These are phyloP conservation scores for Leptocoma aspasia DNA, from an alignment of 2,113 vertebrate species.

Conservation along the genomic window DNA sequence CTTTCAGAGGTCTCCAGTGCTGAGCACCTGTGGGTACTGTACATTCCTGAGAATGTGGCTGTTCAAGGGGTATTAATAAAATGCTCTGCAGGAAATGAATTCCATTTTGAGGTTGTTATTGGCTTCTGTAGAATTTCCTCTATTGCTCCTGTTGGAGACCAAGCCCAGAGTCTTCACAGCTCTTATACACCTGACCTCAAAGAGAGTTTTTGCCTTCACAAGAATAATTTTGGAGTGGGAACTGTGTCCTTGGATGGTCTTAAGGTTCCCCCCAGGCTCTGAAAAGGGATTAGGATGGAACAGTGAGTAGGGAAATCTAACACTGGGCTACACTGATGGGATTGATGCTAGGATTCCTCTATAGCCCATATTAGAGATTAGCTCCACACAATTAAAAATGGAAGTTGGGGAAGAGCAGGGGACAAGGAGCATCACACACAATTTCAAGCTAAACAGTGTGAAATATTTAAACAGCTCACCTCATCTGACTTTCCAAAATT, in stretches of 20 bases:
- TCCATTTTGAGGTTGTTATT: not conserved
- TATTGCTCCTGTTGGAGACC: not conserved
- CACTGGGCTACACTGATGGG: not conserved
- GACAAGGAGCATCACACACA: not conserved
- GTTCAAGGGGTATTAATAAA: not conserved
- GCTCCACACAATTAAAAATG: not conserved
- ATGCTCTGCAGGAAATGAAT: not conserved
- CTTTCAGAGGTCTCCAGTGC: not conserved
- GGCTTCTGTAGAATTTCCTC: slow-evolving; percentile 3
- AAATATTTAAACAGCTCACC: not conserved
- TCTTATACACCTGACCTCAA: not conserved
- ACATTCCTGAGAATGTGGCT: not conserved
- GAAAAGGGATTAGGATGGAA: not conserved
- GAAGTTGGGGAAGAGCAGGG: not conserved
- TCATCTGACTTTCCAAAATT: not conserved
- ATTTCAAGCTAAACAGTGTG: not conserved
- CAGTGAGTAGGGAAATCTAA: not conserved
- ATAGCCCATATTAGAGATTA: not conserved
- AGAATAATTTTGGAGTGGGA: not conserved
- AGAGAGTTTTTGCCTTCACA: not conserved
- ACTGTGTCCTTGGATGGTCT: not conserved
- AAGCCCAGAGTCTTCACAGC: not conserved
- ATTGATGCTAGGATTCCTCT: not conserved
- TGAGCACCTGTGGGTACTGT: not conserved
- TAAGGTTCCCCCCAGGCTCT: not conserved